Conservation (phyloP, 1,140 invertebrate genomes). For the Popillia japonica region DNA sequence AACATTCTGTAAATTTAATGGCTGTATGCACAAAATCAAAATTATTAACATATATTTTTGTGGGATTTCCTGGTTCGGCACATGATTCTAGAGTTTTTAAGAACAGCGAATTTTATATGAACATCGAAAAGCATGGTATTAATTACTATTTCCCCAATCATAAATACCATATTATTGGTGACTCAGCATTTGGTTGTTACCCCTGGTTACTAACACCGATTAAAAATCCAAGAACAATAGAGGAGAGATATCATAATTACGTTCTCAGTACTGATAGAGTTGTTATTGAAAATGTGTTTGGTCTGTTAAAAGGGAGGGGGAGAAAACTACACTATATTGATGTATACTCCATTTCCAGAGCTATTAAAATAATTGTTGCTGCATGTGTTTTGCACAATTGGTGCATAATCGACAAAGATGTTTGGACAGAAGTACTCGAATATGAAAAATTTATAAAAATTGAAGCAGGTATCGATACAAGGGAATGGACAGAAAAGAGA, state of each 20-base stretch:
- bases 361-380: slow-evolving; percentile 41
- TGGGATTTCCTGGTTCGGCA: slow-evolving; percentile 36
- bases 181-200: background rate
- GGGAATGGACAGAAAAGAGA: background rate
- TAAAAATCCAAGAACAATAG: slow-evolving; percentile 28
- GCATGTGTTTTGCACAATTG: slow-evolving; percentile 45
- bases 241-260: slow-evolving; percentile 42
- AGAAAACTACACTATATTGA: slow-evolving; percentile 41
- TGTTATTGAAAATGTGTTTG: slow-evolving; percentile 42
- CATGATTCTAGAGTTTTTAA: slow-evolving; percentile 38
- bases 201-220: background rate
- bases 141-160: slow-evolving; percentile 9
- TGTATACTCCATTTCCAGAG: slow-evolving; percentile 41
- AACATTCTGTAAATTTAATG: slow-evolving; percentile 37
- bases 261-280: slow-evolving; percentile 42
- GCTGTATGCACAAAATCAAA: slow-evolving; percentile 21
- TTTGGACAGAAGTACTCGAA: slow-evolving; percentile 37
- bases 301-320: slow-evolving; percentile 38
- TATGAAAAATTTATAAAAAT: background rate
- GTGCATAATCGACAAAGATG: slow-evolving; percentile 41
- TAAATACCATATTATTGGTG: slow-evolving; percentile 10
- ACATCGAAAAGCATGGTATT: slow-evolving; percentile 1
- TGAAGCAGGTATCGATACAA: background rate
- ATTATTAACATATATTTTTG: slow-evolving; percentile 39
- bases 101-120: background rate